Evolutionary conservation across 2,113 vertebrate genomes (phyloP).

Genomic region (Megalops atlanticus): DNA sequence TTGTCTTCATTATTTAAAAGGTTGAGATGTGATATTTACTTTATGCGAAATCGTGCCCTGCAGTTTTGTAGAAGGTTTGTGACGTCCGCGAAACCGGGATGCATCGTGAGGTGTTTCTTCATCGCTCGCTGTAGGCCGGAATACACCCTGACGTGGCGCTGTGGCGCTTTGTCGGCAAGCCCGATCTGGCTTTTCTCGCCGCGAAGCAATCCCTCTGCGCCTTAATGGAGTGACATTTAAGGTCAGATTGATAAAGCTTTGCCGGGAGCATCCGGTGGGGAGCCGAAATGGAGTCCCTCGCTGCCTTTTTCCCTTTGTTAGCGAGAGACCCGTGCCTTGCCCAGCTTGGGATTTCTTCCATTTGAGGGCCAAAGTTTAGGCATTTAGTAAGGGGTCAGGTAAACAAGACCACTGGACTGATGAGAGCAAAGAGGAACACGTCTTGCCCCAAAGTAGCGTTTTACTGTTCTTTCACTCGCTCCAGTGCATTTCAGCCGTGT

Average conservation of each 20-base stretch:
- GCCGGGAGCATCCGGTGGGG: neutral
- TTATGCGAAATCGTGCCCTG: too few relatives aligned
- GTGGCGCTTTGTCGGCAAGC: constrained; percentile 18
- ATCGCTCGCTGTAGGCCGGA: constrained; percentile 17
- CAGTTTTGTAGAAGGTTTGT: too few relatives aligned
- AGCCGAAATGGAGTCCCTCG: neutral
- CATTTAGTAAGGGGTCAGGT: constrained; percentile 9
- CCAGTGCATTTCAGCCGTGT: neutral
- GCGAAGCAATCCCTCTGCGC: neutral
- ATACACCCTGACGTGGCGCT: neutral
- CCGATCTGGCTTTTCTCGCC: neutral
- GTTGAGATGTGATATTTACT: too few relatives aligned
- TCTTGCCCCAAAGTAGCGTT: neutral
- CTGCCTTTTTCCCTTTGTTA: neutral
- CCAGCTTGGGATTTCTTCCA: neutral
- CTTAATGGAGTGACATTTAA: constrained; percentile 30
- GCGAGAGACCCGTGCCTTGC: neutral
- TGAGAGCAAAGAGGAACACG: neutral
- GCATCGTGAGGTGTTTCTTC: neutral
- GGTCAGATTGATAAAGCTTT: constrained; percentile 13
- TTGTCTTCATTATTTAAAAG: too few relatives aligned
- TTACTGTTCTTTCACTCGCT: neutral
- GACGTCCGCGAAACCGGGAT: too few relatives aligned
- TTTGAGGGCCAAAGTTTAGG: neutral
- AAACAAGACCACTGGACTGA: neutral